These are phyloP conservation scores for Hyphantria cunea DNA, from an alignment of 1,140 invertebrate genomes.

Conservation along the genomic window DNA sequence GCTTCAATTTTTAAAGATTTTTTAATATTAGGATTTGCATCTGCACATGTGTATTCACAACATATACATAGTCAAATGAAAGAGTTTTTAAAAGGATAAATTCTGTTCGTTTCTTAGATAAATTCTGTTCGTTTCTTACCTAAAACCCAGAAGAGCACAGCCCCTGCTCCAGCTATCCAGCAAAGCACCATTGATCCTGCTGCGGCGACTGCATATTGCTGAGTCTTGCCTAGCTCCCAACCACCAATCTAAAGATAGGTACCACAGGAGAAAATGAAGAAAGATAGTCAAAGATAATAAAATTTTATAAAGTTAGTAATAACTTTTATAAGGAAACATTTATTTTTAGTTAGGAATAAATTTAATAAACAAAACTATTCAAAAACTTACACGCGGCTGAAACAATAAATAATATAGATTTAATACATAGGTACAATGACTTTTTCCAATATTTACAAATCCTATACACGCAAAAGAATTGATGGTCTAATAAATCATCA, in stretches of 20 bases:
- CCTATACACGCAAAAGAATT: too few relatives aligned
- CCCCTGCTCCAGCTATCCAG: constrained; percentile 91
- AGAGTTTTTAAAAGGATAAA: too few relatives aligned
- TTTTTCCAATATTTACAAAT: too few relatives aligned
- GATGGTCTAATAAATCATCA: too few relatives aligned
- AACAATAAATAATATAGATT: constrained; percentile 30
- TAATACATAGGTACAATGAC: not conserved
- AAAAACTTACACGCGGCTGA: constrained; percentile 54
- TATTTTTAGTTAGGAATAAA: not conserved
- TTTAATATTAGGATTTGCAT: not conserved
- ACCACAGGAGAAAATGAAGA: not conserved
- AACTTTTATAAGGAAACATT: too few relatives aligned
- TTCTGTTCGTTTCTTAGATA: constrained; percentile 29
- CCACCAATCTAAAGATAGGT: constrained; percentile 76
- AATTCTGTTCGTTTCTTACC: constrained; percentile 40
- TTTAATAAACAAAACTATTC: not conserved
- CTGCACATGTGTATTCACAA: not conserved
- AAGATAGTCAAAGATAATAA: not conserved
- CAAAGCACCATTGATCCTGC: constrained; percentile 90
- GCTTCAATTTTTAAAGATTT: too few relatives aligned
- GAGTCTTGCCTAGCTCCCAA: constrained; percentile 88
- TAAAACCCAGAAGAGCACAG: constrained; percentile 93
- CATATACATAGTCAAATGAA: too few relatives aligned
- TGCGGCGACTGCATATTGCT: constrained; percentile 89
- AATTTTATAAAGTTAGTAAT: too few relatives aligned